These are phyloP conservation scores for Pogoniulus pusillus DNA, from an alignment of 2,797 vertebrate genomes.

Conservation along the genomic window DNA sequence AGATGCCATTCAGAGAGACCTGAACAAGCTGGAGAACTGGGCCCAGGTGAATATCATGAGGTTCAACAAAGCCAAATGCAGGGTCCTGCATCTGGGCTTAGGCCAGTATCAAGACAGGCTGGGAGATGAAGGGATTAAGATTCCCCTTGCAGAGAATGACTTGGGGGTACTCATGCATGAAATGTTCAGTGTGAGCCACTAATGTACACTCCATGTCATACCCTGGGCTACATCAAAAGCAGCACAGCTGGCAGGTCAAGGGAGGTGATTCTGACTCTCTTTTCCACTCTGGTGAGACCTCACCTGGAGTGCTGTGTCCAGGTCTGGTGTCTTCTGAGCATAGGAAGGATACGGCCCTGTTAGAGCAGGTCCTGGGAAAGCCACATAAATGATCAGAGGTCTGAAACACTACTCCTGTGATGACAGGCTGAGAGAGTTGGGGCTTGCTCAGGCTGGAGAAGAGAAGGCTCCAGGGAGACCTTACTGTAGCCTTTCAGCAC, in stretches of 20 bases:
- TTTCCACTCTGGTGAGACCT: not conserved
- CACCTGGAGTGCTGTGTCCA: not conserved
- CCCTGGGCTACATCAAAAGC: not conserved
- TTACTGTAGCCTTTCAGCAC: too few relatives aligned
- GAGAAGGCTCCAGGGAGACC: too few relatives aligned
- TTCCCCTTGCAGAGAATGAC: not conserved
- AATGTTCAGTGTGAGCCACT: too few relatives aligned
- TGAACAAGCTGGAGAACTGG: not conserved
- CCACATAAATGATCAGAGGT: too few relatives aligned
- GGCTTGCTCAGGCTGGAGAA: too few relatives aligned
- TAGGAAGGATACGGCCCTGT: too few relatives aligned
- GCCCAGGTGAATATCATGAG: not conserved
- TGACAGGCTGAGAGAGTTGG: too few relatives aligned
- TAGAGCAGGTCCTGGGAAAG: too few relatives aligned
- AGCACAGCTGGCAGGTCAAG: not conserved
- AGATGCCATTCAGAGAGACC: too few relatives aligned
- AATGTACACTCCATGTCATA: not conserved
- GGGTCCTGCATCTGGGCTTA: not conserved
- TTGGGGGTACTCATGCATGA: not conserved
- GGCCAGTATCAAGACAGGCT: not conserved
- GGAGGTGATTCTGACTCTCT: not conserved
- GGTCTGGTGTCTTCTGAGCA: not conserved
- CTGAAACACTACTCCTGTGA: too few relatives aligned
- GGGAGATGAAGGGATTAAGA: not conserved
- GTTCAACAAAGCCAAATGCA: not conserved